Conservation (phyloP, 2,113 vertebrate genomes). For the Gobius niger region DNA sequence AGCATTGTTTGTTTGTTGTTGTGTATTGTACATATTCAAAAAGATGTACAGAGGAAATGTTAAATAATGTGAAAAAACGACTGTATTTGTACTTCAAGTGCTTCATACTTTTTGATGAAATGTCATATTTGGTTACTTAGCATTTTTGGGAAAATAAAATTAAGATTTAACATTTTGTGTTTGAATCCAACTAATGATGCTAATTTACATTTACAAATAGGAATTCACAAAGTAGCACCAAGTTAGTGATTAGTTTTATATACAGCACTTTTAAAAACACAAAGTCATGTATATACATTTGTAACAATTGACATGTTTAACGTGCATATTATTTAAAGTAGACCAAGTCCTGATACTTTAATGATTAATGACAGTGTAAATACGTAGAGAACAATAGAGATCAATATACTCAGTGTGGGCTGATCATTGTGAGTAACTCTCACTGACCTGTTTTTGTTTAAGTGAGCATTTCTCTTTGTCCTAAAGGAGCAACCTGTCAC, state of each 20-base stretch:
- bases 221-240: too few relatives aligned
- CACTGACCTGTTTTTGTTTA: background rate
- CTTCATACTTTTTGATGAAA: background rate
- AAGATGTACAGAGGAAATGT: background rate
- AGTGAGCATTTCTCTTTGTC: background rate
- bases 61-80: background rate
- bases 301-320: too few relatives aligned
- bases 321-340: too few relatives aligned
- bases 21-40: conserved; percentile 1
- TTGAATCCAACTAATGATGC: too few relatives aligned
- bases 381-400: background rate
- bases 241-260: too few relatives aligned
- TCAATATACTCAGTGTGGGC: background rate
- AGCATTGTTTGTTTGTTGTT: background rate
- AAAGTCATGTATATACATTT: too few relatives aligned
- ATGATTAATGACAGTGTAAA: background rate
- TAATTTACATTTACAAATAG: too few relatives aligned
- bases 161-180: too few relatives aligned
- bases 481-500: conserved; percentile 14
- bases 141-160: too few relatives aligned
- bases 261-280: too few relatives aligned
- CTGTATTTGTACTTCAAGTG: background rate
- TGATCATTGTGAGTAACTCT: background rate
- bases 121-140: too few relatives aligned
- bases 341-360: too few relatives aligned